Percentiles rank a stretch among this genome's conserved stretches.
Conservation (phyloP, 2,888 invertebrate species). For the Portevinia maculata region DNA sequence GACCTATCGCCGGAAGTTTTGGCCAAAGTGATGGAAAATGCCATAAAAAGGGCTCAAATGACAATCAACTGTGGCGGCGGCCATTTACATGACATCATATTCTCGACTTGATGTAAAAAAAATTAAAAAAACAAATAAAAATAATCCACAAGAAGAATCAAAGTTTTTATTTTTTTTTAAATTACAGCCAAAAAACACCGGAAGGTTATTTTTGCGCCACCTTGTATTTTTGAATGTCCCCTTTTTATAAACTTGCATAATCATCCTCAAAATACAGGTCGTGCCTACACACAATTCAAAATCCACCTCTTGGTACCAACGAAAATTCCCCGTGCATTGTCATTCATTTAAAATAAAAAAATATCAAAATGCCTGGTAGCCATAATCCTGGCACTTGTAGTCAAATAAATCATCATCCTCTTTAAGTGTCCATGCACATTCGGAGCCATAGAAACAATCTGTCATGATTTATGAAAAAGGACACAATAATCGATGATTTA, state of each 20-base stretch:
- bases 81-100: too few relatives aligned
- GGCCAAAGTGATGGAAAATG: too few relatives aligned
- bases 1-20: too few relatives aligned
- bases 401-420: conserved; percentile 67
- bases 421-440: conserved; percentile 52
- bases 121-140: too few relatives aligned
- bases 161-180: too few relatives aligned
- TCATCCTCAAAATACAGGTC: conserved; percentile 1
- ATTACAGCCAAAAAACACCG: too few relatives aligned
- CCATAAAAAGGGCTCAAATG: too few relatives aligned
- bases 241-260: background rate
- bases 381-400: conserved; percentile 37
- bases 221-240: too few relatives aligned
- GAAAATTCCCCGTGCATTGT: conserved; percentile 8
- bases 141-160: too few relatives aligned
- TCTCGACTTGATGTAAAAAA: too few relatives aligned
- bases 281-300: conserved; percentile 28
- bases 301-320: conserved; percentile 16
- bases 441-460: conserved; percentile 59
- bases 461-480: conserved; percentile 74
- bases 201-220: too few relatives aligned
- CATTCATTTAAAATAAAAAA: background rate
- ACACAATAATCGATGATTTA: conserved; percentile 70
- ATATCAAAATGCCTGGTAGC: conserved; percentile 25
- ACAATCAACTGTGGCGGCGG: too few relatives aligned